A percentile compares a stretch with the other conserved stretches of the same genome.
These are phyloP conservation scores for Oreochromis grahami DNA, from an alignment of 2,797 vertebrate genomes.

Conservation along the genomic window DNA sequence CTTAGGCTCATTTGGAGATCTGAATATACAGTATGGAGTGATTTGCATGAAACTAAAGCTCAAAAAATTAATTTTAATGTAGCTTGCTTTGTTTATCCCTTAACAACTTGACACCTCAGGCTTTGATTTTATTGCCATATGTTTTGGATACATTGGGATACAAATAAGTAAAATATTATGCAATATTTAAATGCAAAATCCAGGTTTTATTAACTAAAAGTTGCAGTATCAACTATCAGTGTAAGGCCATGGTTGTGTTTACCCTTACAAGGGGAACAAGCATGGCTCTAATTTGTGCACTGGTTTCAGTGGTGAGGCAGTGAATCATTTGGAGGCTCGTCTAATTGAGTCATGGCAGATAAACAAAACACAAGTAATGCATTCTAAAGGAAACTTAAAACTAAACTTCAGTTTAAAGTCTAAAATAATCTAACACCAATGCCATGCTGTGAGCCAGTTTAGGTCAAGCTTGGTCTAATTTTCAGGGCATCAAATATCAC, in stretches of 20 bases:
- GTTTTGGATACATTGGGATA: background rate
- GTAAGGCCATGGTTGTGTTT: constrained; percentile 18
- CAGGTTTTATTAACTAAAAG: constrained; percentile 27
- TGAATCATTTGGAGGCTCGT: constrained; percentile 24
- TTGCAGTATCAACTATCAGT: background rate
- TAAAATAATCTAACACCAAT: constrained; percentile 31
- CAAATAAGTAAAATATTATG: constrained; percentile 14
- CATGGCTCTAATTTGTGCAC: constrained; percentile 48
- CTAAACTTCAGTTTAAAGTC: constrained; percentile 62
- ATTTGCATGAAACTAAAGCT: constrained; percentile 53
- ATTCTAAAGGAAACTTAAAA: constrained; percentile 57
- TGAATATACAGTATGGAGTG: constrained; percentile 14
- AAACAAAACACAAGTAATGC: constrained; percentile 55
- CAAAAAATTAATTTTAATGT: constrained; percentile 39
- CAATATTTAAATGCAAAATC: constrained; percentile 31
- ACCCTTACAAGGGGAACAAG: constrained; percentile 15
- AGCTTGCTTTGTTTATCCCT: constrained; percentile 43
- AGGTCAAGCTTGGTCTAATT: constrained; percentile 2
- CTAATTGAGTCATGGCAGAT: constrained; percentile 57
- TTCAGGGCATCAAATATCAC: background rate
- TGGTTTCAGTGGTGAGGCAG: constrained; percentile 31
- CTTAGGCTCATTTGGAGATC: constrained; percentile 33
- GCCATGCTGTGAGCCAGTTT: constrained; percentile 26
- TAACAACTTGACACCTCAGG: constrained; percentile 22
- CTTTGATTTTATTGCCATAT: constrained; percentile 27